Evolutionary conservation across 2,797 vertebrate genomes (phyloP), one percentile per base, ranked within the genome.

Genomic region (Takifugu rubripes): DNA sequence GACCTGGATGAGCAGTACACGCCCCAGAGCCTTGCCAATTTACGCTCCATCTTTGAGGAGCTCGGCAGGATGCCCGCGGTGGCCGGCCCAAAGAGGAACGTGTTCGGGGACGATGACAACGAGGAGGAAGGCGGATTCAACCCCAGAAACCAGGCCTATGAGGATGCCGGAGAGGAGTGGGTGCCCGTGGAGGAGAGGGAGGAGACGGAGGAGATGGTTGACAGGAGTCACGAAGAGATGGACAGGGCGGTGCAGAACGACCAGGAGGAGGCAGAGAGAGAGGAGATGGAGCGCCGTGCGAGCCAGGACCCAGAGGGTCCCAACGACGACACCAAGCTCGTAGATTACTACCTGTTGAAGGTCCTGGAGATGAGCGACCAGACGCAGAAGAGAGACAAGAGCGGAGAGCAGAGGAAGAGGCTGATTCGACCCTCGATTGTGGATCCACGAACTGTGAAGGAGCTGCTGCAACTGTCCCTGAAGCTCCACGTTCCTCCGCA

Each of bases 1-100:
- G 96, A 97, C 15, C 91, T 98, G 64, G 95, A 97, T 52, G 95
- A 98, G 74, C 95, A 98, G 61, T 99, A 98, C 73, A 98, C 97
- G 0, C 96, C 96, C 15, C 97, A 98, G 82, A 98, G 94, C 75
- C 94, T 99, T 0, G 96, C 96, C 65, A 99, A 97, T 0, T 66
- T 98, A 70, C 94, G 97, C 72, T 98, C 96, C 1, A 95, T 98
- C 79, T 98, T 99, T 54, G 94, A 98, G 70, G 96, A 99, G 79
- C 82, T 98, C 3, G 95, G 94, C 0, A 95, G 94, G 76, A 92
- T 97, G 87, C 92, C 94, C 0, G 84, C 68, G 0, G 75, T 77
- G 10, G 24, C 77, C 5, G 83, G 75, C 58, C 92, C 93, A 72
- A 97, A 96, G 77, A 92, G 94, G 67, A 93, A 92, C 63, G 87